These are phyloP conservation scores for Helicolenus hilgendorfi DNA, from an alignment of 2,797 vertebrate species.

Conservation along the genomic window DNA sequence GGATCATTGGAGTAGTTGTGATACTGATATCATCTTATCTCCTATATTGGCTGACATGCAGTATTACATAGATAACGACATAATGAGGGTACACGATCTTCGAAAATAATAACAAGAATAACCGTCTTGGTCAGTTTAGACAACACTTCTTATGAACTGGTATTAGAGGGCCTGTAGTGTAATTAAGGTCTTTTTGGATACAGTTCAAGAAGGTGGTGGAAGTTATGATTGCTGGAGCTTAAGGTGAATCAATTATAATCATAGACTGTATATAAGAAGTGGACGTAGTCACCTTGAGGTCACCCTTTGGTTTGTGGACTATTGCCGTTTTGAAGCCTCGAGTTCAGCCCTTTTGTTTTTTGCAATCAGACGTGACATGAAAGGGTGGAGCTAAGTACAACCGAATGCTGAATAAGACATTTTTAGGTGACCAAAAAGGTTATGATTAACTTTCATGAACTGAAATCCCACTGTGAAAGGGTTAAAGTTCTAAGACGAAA, in stretches of 20 bases:
- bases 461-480: fast-evolving
- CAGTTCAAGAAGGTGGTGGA: not conserved
- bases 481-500: too few species aligned
- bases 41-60: not conserved
- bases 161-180: not conserved
- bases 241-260: not conserved
- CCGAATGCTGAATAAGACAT: too few species aligned
- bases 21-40: not conserved
- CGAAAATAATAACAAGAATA: not conserved
- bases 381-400: too few species aligned
- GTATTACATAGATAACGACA: not conserved
- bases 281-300: too few species aligned
- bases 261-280: too few species aligned
- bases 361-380: too few species aligned
- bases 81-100: not conserved
- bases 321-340: fast-evolving
- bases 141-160: not conserved
- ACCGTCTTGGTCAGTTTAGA: not conserved
- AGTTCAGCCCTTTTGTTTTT: too few species aligned
- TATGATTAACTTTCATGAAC: too few species aligned
- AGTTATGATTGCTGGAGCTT: not conserved
- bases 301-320: too few species aligned
- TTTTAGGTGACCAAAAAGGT: too few species aligned
- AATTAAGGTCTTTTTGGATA: not conserved
- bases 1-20: not conserved